Evolutionary conservation across 2,888 invertebrate genomes (phyloP), one percentile per base, ranked within the genome.

Genomic region (Entomobrya proxima): DNA sequence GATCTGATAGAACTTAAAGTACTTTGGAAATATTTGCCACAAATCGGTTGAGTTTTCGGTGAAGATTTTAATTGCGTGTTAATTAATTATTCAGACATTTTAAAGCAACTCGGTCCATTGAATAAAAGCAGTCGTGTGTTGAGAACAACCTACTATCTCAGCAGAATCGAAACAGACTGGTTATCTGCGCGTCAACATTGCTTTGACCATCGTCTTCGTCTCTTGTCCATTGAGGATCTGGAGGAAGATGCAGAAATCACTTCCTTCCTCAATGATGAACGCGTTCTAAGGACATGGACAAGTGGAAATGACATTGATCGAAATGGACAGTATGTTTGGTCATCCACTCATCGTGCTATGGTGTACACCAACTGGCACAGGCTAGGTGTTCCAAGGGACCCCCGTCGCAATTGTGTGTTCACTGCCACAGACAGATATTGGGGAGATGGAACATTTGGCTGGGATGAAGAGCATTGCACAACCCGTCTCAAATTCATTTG

Each of bases 371-470:
- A 86, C 44, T 86, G 80, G 86, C 80, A 86, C 44, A 75, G 67
- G 4, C 18, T 37, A 1, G 67, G 80, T 9, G 47, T 47, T 55
- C 85, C 80, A 27, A 37, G 55, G 13, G 85, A 85, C 47, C 64
- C 74, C 13, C 27, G 85, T 6, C 35, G 85, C 6, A 37, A 55
- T 15, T 85, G 85, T 44, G 85, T 85, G 13, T 85, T 79, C 61
- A 85, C 85, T 50, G 85, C 74, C 5, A 79, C 85, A 0, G 79
- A 85, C 15, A 79, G 64, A 27, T 76, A 76, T 32, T 85, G 85
- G 85, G 77, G 79, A 27, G 85, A 85, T 75, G 80, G 80, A n/a
- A 85, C 85, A 21, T 85, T 50, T 30, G 85, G 85, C 18, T 85
- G 85, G 85, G 85, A 85, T 21, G 85, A 85, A 24, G 85, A 85